Evolutionary conservation across 2,888 invertebrate species (phyloP).

Genomic region (Drosophila siamana): DNA sequence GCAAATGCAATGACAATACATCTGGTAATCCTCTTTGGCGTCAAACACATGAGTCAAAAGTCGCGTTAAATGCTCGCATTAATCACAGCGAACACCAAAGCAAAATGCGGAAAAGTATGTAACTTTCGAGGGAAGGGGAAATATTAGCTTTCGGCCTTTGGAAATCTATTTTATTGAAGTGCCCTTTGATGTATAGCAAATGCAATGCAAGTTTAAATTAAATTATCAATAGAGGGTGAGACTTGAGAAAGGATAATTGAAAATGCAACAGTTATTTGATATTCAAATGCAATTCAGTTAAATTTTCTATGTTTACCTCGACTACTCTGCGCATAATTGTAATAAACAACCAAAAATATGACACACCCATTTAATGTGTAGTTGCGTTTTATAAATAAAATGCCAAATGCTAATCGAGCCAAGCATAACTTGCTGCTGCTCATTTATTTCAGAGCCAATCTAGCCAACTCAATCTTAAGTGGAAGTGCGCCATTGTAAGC

Average conservation of each 20-base stretch:
- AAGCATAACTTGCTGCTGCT: neutral
- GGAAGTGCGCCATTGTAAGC: conserved; percentile 15
- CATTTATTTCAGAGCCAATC: neutral
- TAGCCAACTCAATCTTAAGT: neutral
- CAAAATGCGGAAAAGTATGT: neutral
- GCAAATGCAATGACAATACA: conserved; percentile 18
- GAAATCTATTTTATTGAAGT: neutral
- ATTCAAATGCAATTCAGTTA: too few relatives aligned
- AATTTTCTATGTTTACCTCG: too few relatives aligned
- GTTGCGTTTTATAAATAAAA: neutral
- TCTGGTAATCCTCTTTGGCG: neutral
- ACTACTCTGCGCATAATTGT: neutral
- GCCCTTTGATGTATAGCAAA: neutral
- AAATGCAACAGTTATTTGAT: too few relatives aligned
- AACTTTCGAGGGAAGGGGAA: neutral
- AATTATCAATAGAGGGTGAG: neutral
- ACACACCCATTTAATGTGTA: neutral
- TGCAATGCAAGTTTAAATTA: neutral
- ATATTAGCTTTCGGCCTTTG: too few relatives aligned
- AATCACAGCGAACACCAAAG: neutral
- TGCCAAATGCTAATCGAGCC: neutral
- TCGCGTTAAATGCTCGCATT: neutral
- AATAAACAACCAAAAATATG: neutral
- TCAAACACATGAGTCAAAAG: neutral
- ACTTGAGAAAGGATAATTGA: too few relatives aligned